These are phyloP conservation scores for Rhizomys pruinosus DNA, from an alignment of 2,113 vertebrate genomes.

Conservation along the genomic window DNA sequence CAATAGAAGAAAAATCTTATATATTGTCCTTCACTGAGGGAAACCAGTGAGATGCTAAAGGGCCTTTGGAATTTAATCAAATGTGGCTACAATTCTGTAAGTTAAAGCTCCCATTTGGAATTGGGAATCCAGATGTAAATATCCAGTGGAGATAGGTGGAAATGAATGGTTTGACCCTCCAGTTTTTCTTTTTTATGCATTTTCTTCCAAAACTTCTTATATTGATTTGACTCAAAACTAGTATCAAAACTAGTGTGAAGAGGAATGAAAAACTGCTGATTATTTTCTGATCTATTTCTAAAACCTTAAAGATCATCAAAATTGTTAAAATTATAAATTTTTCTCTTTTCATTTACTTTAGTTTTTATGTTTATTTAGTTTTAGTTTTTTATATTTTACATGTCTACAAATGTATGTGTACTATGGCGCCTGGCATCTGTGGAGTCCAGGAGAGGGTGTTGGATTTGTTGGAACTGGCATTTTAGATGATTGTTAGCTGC, in stretches of 20 bases:
- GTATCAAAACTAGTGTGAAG: background rate
- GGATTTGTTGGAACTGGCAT: background rate
- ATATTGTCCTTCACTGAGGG: background rate
- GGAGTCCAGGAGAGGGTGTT: background rate
- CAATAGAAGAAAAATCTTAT: background rate
- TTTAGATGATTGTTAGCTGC: too few relatives aligned
- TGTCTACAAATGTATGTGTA: too few relatives aligned
- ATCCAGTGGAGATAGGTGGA: background rate
- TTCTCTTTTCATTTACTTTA: too few relatives aligned
- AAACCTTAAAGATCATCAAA: conserved; percentile 1
- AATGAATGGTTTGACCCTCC: background rate
- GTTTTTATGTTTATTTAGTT: background rate
- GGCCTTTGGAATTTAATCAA: conserved; percentile 2
- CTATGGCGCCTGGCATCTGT: too few relatives aligned
- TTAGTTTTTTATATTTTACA: background rate
- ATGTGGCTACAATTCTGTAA: background rate
- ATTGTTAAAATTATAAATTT: background rate
- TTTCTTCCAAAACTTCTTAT: background rate
- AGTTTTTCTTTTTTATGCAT: background rate
- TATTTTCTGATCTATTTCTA: background rate
- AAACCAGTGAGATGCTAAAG: background rate
- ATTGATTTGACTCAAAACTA: conserved; percentile 54
- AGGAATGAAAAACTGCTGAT: conserved; percentile 5
- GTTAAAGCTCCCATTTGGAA: background rate
- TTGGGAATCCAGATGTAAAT: background rate